Evolutionary conservation across 2,888 invertebrate genomes (phyloP), one percentile per base, ranked within the genome.

Genomic region (Drosophila sordidula): DNA sequence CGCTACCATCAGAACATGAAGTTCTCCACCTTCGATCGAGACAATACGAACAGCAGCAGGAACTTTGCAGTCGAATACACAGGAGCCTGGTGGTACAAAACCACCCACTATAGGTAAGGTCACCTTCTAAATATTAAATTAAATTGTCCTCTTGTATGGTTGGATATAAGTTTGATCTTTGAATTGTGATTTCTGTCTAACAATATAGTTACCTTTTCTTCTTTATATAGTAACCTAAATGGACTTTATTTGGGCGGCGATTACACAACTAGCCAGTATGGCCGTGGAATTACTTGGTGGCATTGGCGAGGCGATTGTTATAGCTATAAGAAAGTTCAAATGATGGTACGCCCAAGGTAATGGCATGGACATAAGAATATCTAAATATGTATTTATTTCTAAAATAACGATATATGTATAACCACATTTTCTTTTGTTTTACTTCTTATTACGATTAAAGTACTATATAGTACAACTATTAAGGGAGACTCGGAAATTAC

Each of bases 41-140:
- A 95, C 87, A 94, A 95, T 68, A 95, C 95, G 79, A 94, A 94
- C 94, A 93, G 92, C 18, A 94, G 94, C 55, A 94, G 94, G 2
- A 94, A 94, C 54, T 95, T 95, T 89, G 95, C 95, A 0, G 90
- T 92, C 32, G 93, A 94, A 51, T 95, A 95, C 75, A 93, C 94
- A 1, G 95, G 95, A 0, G 95, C 94, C 3, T 95, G 95, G 95
- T 95, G 95, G 95, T 95, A 95, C 87, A 94, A 94, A 77, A 93
- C 94, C 41, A 95, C 95, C 75, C 95, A 41, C 1, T 12, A n/a
- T 4, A 51, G 51, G 50, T 50, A 6, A 9, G 18, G 18, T 18
- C 18, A 18, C 18, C 18, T 18, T 18, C 18, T 18, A 22, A 22
- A 22, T 22, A 2, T 22, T 1, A 22, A 22, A 22, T 22, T 2